Conservation (phyloP, 2,113 vertebrate species). For the Propithecus coquereli region DNA sequence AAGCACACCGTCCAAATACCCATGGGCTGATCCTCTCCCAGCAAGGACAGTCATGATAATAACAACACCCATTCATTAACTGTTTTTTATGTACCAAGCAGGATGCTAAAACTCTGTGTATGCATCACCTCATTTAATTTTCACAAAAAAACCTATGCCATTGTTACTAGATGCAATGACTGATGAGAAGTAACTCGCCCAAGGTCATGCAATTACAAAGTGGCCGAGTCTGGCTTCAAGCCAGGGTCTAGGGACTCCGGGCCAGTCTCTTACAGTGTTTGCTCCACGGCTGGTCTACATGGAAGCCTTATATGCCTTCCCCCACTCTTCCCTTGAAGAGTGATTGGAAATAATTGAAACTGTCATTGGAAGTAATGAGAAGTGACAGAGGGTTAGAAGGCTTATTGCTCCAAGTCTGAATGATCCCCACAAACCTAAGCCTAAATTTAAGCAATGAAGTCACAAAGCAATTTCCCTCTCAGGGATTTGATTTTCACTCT, state of each 20-base stretch:
- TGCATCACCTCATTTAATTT: background rate
- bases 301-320: conserved; percentile 22
- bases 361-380: conserved; percentile 85
- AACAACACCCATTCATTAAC: background rate
- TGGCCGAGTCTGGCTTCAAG: background rate
- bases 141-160: background rate
- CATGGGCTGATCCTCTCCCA: background rate
- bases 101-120: background rate
- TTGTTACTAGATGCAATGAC: background rate
- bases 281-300: background rate
- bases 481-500: conserved; percentile 54
- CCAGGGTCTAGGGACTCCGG: background rate
- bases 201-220: background rate
- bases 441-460: conserved; percentile 86
- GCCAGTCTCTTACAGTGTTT: background rate
- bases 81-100: background rate
- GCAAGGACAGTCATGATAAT: background rate
- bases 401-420: conserved; percentile 79
- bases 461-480: conserved; percentile 80
- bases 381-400: conserved; percentile 84
- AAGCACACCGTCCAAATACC: background rate
- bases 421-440: conserved; percentile 74
- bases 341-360: conserved; percentile 86
- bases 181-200: background rate
- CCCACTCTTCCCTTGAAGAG: conserved; percentile 78